Evolutionary conservation across 2,797 vertebrate species (phyloP), one percentile per base, ranked within the genome.

Genomic region (Gymnothorax reevesii): DNA sequence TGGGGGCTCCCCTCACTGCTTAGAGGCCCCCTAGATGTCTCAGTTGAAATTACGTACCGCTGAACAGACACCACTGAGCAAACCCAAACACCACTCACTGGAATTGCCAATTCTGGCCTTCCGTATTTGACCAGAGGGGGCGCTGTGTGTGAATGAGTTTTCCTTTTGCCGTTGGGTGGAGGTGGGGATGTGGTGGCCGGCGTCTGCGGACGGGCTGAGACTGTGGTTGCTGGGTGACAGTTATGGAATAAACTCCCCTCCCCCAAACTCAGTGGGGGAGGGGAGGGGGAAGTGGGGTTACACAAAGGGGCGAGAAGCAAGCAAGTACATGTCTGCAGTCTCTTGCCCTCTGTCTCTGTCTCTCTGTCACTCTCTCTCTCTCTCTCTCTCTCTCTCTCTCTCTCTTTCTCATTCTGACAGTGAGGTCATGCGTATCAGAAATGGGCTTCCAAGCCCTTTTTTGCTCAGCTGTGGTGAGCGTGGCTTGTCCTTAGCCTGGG

Each of bases 201-300:
- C 82, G 82, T 86, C 88, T 57, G 79, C 87, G 91, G 90, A 90
- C 82, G 60, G 92, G 92, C 91, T 90, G 92, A 91, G 92, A 91
- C 94, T 91, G 90, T 88, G 92, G 93, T 94, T 92, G 94, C 95
- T 94, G 94, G 95, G 95, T 95, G 95, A 95, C 93, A 57, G 87
- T 82, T 88, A 77, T 88, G 91, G 71, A 92, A 57, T 6, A 57
- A 66, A 7, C 88, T 84, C 88, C 83, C 90, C 86, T 89, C 90
- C 87, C 89, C 90, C 90, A 17, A 10, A 86, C 85, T 86, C 22
- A 0, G 20, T 10, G 54, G 89, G 86, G 88, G 91, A 88, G 79
- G 75, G 22, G 84, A 64, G 57, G 86, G 91, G 87, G 88, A 54
- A 88, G 89, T 86, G 82, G 85, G 62, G 87, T 57, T 64, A 86